These are phyloP conservation scores for Cochlearius cochlearius DNA, from an alignment of 2,113 vertebrate species.

Conservation along the genomic window DNA sequence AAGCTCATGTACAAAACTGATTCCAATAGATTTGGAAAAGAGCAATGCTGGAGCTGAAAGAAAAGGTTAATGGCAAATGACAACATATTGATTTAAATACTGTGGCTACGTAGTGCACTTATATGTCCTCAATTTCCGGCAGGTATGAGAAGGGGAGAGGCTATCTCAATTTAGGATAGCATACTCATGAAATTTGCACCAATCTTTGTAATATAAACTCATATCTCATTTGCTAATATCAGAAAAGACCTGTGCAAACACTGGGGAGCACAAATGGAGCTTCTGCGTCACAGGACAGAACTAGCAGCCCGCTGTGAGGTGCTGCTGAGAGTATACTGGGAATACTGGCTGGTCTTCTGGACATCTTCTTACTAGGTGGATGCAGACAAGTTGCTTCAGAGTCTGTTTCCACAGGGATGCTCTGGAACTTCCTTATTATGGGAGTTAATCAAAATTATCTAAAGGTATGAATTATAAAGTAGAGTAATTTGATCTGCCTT, in stretches of 20 bases:
- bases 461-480: slow-evolving; percentile 7
- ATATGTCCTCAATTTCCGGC: background rate
- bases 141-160: background rate
- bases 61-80: background rate
- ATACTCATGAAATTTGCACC: background rate
- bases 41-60: background rate
- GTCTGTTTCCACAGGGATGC: background rate
- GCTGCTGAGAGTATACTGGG: background rate
- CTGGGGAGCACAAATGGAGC: background rate
- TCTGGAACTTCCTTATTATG: background rate
- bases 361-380: background rate
- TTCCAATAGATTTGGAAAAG: background rate
- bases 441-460: background rate
- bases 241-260: background rate
- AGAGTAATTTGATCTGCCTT: background rate
- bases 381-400: background rate
- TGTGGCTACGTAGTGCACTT: background rate
- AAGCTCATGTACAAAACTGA: background rate
- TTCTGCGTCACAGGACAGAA: background rate
- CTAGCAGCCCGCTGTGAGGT: background rate
- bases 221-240: background rate
- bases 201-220: background rate
- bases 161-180: background rate
- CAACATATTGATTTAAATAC: background rate
- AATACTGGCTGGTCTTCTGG: background rate